These are phyloP conservation scores for Tiaroga cobitis DNA, from an alignment of 2,797 vertebrate genomes.

Conservation along the genomic window DNA sequence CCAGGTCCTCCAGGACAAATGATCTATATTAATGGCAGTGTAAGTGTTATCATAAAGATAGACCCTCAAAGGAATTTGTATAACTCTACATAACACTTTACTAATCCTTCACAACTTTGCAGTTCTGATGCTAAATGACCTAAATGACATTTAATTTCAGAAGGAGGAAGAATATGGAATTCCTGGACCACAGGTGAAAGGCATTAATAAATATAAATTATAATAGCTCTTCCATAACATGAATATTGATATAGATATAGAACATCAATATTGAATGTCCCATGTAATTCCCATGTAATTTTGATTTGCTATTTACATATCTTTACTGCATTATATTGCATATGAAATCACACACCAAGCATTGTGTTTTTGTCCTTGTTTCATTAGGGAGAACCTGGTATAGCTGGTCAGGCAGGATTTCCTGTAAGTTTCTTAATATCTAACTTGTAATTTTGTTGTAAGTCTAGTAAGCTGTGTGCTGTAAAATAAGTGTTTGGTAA, in stretches of 20 bases:
- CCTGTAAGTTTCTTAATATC: constrained; percentile 74
- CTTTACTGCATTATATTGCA: not conserved
- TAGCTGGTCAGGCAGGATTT: constrained; percentile 73
- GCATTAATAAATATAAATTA: not conserved
- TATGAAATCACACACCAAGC: not conserved
- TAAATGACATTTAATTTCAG: constrained; percentile 64
- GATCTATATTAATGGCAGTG: constrained; percentile 63
- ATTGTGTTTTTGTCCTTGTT: not conserved
- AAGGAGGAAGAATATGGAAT: constrained; percentile 68
- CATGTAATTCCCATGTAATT: not conserved
- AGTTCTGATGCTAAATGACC: constrained; percentile 49
- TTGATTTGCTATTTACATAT: not conserved
- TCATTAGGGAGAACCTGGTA: constrained; percentile 70
- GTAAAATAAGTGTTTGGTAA: not conserved
- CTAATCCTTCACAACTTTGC: constrained; percentile 50
- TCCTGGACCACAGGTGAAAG: constrained; percentile 69
- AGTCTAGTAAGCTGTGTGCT: not conserved
- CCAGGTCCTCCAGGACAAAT: constrained; percentile 86
- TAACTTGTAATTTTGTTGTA: not conserved
- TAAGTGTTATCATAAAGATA: constrained; percentile 58
- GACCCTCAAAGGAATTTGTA: not conserved
- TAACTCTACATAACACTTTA: not conserved
- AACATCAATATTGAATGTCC: not conserved
- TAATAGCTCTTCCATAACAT: not conserved
- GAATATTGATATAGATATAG: too few relatives aligned